A percentile compares a stretch with the other conserved stretches of the same genome.
phyloP scores from a whole-genome alignment of 2,888 invertebrate genomes.

The Erpobdella octoculata region DNA sequence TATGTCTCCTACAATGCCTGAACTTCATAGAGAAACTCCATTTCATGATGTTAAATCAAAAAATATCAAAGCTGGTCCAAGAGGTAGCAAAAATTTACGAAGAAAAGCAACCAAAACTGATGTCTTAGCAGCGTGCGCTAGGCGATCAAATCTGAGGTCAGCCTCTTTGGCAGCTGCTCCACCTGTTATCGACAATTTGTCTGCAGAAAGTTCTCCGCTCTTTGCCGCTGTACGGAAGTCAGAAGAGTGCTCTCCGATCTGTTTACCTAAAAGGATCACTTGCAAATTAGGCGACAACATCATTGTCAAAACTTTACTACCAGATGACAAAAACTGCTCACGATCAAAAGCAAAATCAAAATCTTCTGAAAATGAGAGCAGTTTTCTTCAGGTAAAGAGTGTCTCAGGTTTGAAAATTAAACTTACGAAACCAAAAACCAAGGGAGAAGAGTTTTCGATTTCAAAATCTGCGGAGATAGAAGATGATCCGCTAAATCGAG shows the following conservation, averaged over 20 bases:
- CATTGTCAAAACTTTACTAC: not conserved
- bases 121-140: too few species aligned
- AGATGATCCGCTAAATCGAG: too few species aligned
- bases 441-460: not conserved
- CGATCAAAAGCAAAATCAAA: not conserved
- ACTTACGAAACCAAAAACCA: conserved; percentile 1
- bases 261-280: conserved; percentile 12
- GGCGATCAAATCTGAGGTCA: not conserved
- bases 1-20: conserved; percentile 18
- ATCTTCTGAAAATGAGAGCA: too few species aligned
- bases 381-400: conserved; percentile 14
- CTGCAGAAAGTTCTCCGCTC: too few species aligned
- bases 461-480: too few species aligned
- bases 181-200: not conserved
- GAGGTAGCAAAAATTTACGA: not conserved
- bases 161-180: not conserved
- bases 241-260: not conserved
- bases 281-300: conserved; percentile 9
- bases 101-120: too few species aligned
- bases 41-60: conserved; percentile 1
- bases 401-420: conserved; percentile 22
- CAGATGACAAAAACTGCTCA: not conserved
- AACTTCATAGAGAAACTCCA: conserved; percentile 8
- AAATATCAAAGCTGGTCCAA: not conserved
- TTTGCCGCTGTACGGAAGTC: not conserved